phyloP scores from a whole-genome alignment of 2,797 vertebrate genomes.

The Phoebastria nigripes region DNA sequence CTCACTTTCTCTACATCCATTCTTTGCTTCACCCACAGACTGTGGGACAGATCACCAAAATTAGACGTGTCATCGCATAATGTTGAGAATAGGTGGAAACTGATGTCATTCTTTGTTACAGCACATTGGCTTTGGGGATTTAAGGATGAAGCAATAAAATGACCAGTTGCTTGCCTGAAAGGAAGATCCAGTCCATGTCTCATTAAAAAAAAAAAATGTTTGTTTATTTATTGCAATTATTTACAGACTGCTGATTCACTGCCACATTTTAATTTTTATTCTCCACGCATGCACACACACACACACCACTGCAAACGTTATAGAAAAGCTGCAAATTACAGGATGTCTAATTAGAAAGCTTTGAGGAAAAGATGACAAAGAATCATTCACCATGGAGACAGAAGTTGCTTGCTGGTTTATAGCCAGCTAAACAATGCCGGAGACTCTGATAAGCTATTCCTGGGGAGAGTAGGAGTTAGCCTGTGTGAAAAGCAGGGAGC shows the following conservation, averaged over 20 bases:
- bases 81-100: background rate
- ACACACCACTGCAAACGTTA: background rate
- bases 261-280: constrained; percentile 45
- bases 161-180: background rate
- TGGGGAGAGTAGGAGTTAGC: constrained; percentile 47
- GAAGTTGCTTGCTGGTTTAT: constrained; percentile 65
- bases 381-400: constrained; percentile 72
- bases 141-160: constrained; percentile 4
- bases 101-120: background rate
- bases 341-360: constrained; percentile 73
- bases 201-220: background rate
- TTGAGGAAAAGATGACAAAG: constrained; percentile 74
- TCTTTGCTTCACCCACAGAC: background rate
- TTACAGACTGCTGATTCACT: constrained; percentile 60
- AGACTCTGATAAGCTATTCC: constrained; percentile 59
- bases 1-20: background rate
- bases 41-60: background rate
- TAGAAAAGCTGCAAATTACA: constrained; percentile 69
- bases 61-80: background rate
- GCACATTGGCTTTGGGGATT: background rate
- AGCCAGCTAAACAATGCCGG: constrained; percentile 65
- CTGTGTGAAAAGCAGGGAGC: background rate
- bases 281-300: background rate
- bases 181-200: background rate
- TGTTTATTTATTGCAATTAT: constrained; percentile 48